Evolutionary conservation across 1,140 invertebrate genomes (phyloP).

Genomic region (Psix sp.): DNA sequence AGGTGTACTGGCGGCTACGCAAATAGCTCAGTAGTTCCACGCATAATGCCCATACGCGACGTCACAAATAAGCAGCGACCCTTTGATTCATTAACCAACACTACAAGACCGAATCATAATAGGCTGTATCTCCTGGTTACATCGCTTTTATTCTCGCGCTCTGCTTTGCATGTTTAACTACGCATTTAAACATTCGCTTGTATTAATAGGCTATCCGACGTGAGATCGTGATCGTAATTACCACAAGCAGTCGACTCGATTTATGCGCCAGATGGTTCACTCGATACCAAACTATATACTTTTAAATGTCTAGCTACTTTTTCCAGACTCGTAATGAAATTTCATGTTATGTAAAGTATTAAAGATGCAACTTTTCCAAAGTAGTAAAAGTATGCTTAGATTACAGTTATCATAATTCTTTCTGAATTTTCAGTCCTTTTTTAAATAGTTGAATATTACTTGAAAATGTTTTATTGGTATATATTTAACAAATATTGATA

Average conservation of each 20-base stretch:
- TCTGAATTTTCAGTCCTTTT: too few relatives aligned
- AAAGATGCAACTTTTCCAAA: too few relatives aligned
- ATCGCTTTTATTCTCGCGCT: slow-evolving; percentile 15
- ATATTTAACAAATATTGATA: too few relatives aligned
- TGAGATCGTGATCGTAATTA: slow-evolving; percentile 46
- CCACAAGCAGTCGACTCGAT: slow-evolving; percentile 18
- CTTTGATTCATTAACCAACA: slow-evolving; percentile 48
- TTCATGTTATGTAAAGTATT: too few relatives aligned
- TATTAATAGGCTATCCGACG: slow-evolving; percentile 47
- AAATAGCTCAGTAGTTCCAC: slow-evolving; percentile 35
- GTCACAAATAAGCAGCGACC: slow-evolving; percentile 34
- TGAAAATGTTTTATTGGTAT: too few relatives aligned
- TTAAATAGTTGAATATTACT: too few relatives aligned
- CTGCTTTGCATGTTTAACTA: slow-evolving; percentile 36
- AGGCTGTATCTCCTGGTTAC: slow-evolving; percentile 26
- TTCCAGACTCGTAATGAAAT: too few relatives aligned
- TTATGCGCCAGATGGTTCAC: slow-evolving; percentile 18
- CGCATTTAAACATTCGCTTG: slow-evolving; percentile 35
- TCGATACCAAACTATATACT: slow-evolving; percentile 4
- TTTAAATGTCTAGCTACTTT: too few relatives aligned
- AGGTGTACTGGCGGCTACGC: too few relatives aligned
- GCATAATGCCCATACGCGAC: slow-evolving; percentile 17
- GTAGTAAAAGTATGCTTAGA: too few relatives aligned
- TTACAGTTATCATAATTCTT: too few relatives aligned
- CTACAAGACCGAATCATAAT: slow-evolving; percentile 35